These are phyloP conservation scores for Peromyscus attwateri DNA, from an alignment of 2,797 vertebrate genomes.

Conservation along the genomic window DNA sequence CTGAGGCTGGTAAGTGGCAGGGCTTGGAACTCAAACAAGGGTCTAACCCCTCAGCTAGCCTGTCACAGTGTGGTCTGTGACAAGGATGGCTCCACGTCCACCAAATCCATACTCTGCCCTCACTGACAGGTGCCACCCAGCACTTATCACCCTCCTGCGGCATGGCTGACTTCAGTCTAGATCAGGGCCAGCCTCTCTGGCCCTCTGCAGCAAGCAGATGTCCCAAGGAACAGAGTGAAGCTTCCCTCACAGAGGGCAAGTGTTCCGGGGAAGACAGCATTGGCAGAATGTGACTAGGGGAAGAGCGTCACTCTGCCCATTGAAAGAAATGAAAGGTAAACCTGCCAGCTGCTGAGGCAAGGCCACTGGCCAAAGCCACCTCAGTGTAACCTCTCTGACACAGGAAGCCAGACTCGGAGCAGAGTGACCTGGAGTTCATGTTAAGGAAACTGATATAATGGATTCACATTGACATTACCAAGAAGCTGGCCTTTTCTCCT, in stretches of 20 bases:
- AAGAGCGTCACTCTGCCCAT: neutral
- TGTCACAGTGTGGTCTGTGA: neutral
- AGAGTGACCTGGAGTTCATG: neutral
- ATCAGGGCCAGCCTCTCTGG: neutral
- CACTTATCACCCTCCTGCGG: fast-evolving
- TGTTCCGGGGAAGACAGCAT: too few relatives aligned
- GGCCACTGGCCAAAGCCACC: neutral
- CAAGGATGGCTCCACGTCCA: too few relatives aligned
- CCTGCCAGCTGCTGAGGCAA: neutral
- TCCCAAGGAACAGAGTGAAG: too few relatives aligned
- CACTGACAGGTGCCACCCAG: neutral
- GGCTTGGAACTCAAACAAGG: neutral
- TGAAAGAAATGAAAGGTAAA: neutral
- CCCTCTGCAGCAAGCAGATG: neutral
- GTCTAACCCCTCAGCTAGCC: neutral
- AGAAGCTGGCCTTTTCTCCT: neutral
- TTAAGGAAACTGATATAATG: neutral
- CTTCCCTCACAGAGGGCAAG: neutral
- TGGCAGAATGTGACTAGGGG: neutral
- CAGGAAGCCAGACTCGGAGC: neutral
- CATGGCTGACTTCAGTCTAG: neutral
- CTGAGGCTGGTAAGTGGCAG: too few relatives aligned
- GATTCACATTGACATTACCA: neutral
- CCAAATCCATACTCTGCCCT: neutral
- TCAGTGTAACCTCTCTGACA: too few relatives aligned